Evolutionary conservation across 30 jellyfish, hydroid and myxozoan genomes (phyloP).

Genomic region (Aurelia sp.): DNA sequence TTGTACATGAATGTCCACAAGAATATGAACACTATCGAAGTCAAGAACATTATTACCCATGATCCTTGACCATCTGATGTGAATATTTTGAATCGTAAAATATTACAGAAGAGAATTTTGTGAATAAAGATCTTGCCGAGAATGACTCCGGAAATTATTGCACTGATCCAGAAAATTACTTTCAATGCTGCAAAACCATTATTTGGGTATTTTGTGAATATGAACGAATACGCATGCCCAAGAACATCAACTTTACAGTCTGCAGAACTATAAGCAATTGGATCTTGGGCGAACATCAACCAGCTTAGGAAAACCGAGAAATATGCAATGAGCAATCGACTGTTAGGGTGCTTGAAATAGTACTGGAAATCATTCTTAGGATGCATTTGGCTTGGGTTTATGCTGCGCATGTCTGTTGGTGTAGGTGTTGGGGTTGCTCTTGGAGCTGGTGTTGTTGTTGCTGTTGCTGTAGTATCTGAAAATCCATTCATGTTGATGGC

Average conservation of each 20-base stretch:
- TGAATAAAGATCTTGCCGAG: slow-evolving; percentile 55
- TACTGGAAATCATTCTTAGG: slow-evolving; percentile 4
- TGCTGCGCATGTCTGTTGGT: no score
- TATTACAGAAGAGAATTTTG: slow-evolving; percentile 25
- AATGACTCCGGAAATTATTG: slow-evolving; percentile 26
- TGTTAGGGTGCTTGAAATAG: slow-evolving; percentile 58
- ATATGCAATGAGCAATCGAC: slow-evolving; percentile 26
- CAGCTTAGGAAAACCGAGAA: slow-evolving; percentile 45
- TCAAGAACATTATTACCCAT: slow-evolving; percentile 58
- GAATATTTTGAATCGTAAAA: slow-evolving; percentile 38
- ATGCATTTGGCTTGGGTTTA: no score
- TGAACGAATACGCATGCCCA: slow-evolving; percentile 46
- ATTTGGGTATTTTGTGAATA: slow-evolving; percentile 29
- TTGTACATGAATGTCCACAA: slow-evolving; percentile 46
- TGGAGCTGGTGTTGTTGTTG: no score
- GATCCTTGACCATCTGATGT: slow-evolving; percentile 59
- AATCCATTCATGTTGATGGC: no score
- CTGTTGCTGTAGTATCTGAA: no score
- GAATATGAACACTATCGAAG: slow-evolving; percentile 33
- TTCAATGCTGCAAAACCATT: slow-evolving; percentile 43
- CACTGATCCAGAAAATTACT: slow-evolving; percentile 38
- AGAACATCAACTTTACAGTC: slow-evolving; percentile 44
- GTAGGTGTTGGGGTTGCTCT: no score
- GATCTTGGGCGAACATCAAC: slow-evolving; percentile 70
- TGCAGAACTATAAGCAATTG: slow-evolving; percentile 62